Conservation (phyloP, 2,113 vertebrate species). For the Cynoglossus semilaevis region DNA sequence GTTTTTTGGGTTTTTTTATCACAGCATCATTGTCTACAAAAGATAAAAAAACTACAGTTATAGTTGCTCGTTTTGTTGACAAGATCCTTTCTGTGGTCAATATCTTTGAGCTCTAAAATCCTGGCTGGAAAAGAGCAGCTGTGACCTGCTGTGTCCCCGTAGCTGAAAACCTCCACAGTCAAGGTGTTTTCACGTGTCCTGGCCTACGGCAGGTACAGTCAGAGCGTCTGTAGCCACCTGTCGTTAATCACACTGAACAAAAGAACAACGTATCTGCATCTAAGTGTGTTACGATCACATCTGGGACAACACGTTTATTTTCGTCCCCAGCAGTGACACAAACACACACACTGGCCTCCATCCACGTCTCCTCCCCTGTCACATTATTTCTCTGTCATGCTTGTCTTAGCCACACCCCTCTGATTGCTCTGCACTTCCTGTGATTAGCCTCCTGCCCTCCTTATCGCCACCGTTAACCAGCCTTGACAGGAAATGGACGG, state of each 20-base stretch:
- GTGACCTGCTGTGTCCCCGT: constrained; percentile 5
- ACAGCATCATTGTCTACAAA: no score
- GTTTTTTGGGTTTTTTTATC: no score
- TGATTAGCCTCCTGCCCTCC: constrained; percentile 57
- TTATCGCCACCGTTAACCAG: constrained; percentile 51
- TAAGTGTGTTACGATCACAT: constrained; percentile 37
- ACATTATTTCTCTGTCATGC: constrained; percentile 1
- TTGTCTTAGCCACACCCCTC: constrained; percentile 46
- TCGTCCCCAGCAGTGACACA: constrained; percentile 53
- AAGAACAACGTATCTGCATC: constrained; percentile 28
- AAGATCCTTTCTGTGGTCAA: no score
- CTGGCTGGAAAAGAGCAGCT: neutral
- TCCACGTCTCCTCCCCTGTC: neutral
- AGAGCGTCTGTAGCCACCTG: constrained; percentile 15
- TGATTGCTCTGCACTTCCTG: constrained; percentile 69
- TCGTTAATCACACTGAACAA: constrained; percentile 38
- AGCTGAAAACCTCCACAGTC: neutral
- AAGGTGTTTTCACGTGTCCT: constrained; percentile 9
- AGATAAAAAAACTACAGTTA: no score
- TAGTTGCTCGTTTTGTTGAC: no score
- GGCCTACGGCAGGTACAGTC: neutral
- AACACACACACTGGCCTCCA: constrained; percentile 1
- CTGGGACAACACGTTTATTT: constrained; percentile 61
- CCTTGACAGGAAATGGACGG: constrained; percentile 63
- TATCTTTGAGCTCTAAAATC: constrained; percentile 1